Percentiles rank a stretch among this genome's conserved stretches.
phyloP scores from a whole-genome alignment of 2,888 invertebrate species.

The Dasysyrphus albostriatus region DNA sequence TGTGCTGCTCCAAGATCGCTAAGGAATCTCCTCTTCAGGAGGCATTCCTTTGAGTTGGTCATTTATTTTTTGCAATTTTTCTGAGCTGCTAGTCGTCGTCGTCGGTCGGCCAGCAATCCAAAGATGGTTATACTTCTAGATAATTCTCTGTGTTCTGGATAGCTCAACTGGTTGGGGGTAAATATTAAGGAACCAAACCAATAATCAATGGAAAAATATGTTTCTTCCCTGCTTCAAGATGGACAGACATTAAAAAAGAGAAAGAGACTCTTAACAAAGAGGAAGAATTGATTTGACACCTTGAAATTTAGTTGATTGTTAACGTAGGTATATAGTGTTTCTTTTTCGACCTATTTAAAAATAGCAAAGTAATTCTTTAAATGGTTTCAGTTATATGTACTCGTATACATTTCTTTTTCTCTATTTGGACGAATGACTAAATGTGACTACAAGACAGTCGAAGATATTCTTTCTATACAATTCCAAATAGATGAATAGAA shows the following conservation, averaged over 20 bases:
- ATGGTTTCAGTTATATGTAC: background rate
- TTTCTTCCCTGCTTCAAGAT: slow-evolving; percentile 1
- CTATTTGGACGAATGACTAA: background rate
- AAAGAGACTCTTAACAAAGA: slow-evolving; percentile 2
- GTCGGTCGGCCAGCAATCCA: slow-evolving; percentile 33
- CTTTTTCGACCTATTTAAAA: slow-evolving; percentile 4
- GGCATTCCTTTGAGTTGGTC: slow-evolving; percentile 40
- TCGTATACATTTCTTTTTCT: background rate
- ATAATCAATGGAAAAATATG: slow-evolving; percentile 16
- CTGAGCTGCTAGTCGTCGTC: slow-evolving; percentile 16
- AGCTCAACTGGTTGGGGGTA: slow-evolving; percentile 51
- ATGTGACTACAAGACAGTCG: background rate
- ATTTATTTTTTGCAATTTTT: slow-evolving; percentile 25
- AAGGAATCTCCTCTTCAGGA: slow-evolving; percentile 42
- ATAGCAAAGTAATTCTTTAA: background rate
- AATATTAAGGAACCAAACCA: slow-evolving; percentile 29
- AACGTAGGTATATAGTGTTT: background rate
- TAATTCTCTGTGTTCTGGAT: slow-evolving; percentile 44
- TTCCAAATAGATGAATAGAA: background rate
- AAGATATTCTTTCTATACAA: background rate
- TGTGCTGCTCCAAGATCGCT: slow-evolving; percentile 41
- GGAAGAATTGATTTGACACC: background rate
- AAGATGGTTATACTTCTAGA: slow-evolving; percentile 53
- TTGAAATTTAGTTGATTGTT: slow-evolving; percentile 7
- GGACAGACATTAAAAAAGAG: background rate